phyloP scores from a whole-genome alignment of 2,797 vertebrate species.

The Platalea minor region DNA sequence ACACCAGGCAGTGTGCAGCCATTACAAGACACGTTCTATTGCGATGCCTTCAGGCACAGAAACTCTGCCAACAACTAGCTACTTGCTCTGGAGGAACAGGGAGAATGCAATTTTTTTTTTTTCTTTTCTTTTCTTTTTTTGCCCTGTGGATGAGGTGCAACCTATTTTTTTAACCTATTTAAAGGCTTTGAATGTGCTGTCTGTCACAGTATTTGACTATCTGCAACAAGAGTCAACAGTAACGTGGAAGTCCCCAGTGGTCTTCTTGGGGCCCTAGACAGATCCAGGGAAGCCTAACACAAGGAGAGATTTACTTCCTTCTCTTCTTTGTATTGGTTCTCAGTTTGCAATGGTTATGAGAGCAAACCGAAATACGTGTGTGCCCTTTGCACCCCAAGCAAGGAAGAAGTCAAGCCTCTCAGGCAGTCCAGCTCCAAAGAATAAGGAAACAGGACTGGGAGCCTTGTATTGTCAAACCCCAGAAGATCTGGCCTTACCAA shows the following conservation, averaged over 20 bases:
- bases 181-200: neutral
- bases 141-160: neutral
- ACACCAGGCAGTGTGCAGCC: slow-evolving; percentile 20
- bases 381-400: neutral
- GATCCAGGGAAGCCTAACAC: neutral
- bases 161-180: slow-evolving; percentile 40
- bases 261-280: neutral
- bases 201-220: neutral
- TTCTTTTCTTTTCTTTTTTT: neutral
- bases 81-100: neutral
- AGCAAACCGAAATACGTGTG: neutral
- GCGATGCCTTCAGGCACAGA: slow-evolving; percentile 30
- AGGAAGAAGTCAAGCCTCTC: neutral
- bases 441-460: neutral
- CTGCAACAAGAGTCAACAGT: neutral
- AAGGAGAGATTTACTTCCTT: neutral
- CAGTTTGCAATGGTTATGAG: neutral
- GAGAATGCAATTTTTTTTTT: neutral
- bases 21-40: slow-evolving; percentile 19
- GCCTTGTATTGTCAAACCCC: neutral
- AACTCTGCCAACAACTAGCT: slow-evolving; percentile 23
- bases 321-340: neutral
- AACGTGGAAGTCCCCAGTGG: fast-evolving
- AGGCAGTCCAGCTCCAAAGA: neutral
- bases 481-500: neutral